Evolutionary conservation across 2,888 invertebrate species (phyloP), one percentile per base, ranked within the genome.

Genomic region (Acronicta psi): DNA sequence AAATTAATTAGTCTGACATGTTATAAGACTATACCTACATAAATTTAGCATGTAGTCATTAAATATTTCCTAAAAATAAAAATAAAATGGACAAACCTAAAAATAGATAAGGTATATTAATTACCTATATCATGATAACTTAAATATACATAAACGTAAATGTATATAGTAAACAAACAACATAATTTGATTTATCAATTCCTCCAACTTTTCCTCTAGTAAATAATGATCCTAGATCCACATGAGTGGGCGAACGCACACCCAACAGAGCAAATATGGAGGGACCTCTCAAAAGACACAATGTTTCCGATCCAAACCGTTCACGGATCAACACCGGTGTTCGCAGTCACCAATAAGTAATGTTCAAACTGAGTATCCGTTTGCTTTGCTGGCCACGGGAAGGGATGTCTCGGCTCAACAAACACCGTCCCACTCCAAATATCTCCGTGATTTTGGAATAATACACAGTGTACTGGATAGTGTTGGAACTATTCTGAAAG

Each of bases 391-490:
- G 83, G 77, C 77, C 86, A 81, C 63, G 63, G 72, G 75, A 75
- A 79, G 80, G 82, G 84, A 81, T 84, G 77, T 80, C 79, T 74
- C 84, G 85, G 79, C 77, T 80, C 86, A 86, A 78, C 80, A 90
- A 90, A 91, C 78, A 66, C 75, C 56, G 72, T 77, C 56, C 55
- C 64, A 60, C 73, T 71, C 60, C 66, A 71, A 66, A 75, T 73
- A 66, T 69, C 64, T 73, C 59, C 66, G 71, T 79, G 75, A 77
- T 80, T 82, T 78, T 69, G 74, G 75, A 73, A 83, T 83, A 80
- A 81, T 81, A 66, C 77, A 45, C 49, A 46, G 62, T 72, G 50
- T 50, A 50, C 43, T 34, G 60, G 25, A 53, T 52, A 31, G 49
- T 53, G 53, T 57, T 11, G n/a, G 18, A 34, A 29, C 31, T 51